Evolutionary conservation across 2,888 invertebrate genomes (phyloP), one percentile per base, ranked within the genome.

Genomic region (Cheilosia variabilis): DNA sequence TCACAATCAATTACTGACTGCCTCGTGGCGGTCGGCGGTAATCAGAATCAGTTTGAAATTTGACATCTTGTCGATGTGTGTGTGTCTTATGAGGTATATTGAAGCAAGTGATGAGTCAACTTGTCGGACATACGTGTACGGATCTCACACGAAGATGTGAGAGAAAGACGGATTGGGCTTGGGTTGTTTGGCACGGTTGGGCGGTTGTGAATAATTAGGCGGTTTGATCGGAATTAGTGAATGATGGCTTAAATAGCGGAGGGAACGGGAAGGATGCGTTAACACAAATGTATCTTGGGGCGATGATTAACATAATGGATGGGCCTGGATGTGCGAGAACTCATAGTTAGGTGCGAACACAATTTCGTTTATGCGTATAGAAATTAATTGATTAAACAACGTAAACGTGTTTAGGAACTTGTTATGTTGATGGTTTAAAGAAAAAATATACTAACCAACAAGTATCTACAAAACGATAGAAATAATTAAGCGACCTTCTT

Each of bases 21-120:
- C 77, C 62, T 55, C 52, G 66, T 68, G 69, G 50, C 63, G 63
- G 41, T 71, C 57, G 68, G 60, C 55, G 63, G 31, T 71, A 63
- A 78, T 78, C 71, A 78, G 65, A 63, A 78, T 78, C 71, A 78
- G 65, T 78, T 57, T 62, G n/a, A 68, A 68, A 60, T 77, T 68
- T 60, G 76, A 77, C 76, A 77, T 60, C 52, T 53, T 24, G 15
- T 22, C 15, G n/a, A 15, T 43, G 13, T 43, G 53, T 10, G 45
- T 10, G 13, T 34, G 19, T n/a, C 15, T 60, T 60, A 1, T 19
- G 27, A 43, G n/a, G n/a, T 31, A 27, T 45, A 22, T 22, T 43
- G 10, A 43, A 13, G 37, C 37, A 47, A 47, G 52, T 55, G 68
- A 37, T 77, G 77, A 77, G 65, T 77, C 77, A 77, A 55, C 62